phyloP scores from a whole-genome alignment of 2,888 invertebrate genomes.

The Ophion obscuratus region DNA sequence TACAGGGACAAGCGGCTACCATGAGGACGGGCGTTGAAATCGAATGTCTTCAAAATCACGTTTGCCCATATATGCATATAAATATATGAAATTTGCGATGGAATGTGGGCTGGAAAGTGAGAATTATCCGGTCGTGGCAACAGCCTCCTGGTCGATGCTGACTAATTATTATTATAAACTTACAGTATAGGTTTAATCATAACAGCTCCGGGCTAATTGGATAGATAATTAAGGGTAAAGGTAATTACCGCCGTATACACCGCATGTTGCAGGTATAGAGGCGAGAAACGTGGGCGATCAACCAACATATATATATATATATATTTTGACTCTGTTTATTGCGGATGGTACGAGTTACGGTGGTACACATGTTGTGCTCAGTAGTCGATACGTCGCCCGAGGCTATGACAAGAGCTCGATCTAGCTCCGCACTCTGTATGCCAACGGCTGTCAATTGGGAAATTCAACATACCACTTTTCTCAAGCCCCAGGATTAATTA shows the following conservation, averaged over 20 bases:
- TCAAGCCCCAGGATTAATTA: slow-evolving; percentile 52
- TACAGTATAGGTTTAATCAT: slow-evolving; percentile 83
- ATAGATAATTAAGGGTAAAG: slow-evolving; percentile 84
- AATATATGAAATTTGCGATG: neutral
- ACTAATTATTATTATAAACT: slow-evolving; percentile 84
- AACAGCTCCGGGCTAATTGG: slow-evolving; percentile 84
- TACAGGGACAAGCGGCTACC: neutral
- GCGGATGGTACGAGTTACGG: slow-evolving; percentile 42
- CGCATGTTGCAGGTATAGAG: slow-evolving; percentile 50
- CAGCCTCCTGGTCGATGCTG: slow-evolving; percentile 79
- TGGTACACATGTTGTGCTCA: slow-evolving; percentile 76
- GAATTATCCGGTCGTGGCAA: slow-evolving; percentile 77
- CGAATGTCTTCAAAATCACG: neutral
- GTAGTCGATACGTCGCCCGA: slow-evolving; percentile 78
- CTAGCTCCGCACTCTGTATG: slow-evolving; percentile 60
- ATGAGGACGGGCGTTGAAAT: neutral
- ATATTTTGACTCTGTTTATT: slow-evolving; percentile 68
- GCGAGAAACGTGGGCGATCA: slow-evolving; percentile 39
- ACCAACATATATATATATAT: slow-evolving; percentile 1
- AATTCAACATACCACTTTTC: slow-evolving; percentile 66
- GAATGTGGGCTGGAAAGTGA: slow-evolving; percentile 64
- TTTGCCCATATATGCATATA: neutral
- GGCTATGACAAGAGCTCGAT: slow-evolving; percentile 57
- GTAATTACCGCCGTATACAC: slow-evolving; percentile 82
- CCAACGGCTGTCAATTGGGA: slow-evolving; percentile 77